phyloP scores from a whole-genome alignment of 2,797 vertebrate species.

The Benthosema pterotum region DNA sequence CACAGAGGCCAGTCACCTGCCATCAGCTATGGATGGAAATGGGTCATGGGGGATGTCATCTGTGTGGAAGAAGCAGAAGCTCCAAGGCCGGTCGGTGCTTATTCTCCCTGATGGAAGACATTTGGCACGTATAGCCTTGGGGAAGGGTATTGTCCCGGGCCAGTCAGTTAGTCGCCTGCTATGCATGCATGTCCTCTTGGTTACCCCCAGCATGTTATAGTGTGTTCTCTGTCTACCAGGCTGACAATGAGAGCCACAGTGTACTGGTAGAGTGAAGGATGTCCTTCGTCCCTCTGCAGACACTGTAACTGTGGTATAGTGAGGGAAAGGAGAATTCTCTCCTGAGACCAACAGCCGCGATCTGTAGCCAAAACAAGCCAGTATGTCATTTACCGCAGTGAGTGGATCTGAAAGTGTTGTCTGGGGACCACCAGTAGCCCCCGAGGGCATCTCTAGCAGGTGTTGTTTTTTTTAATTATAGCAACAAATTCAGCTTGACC shows the following conservation, averaged over 20 bases:
- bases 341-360: neutral
- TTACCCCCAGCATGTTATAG: slow-evolving; percentile 34
- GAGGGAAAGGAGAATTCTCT: neutral
- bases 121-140: slow-evolving; percentile 49
- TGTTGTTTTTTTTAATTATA: too few relatives aligned
- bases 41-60: slow-evolving; percentile 72
- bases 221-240: slow-evolving; percentile 18
- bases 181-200: slow-evolving; percentile 39
- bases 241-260: slow-evolving; percentile 2
- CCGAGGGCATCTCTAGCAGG: too few relatives aligned
- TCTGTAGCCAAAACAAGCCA: neutral
- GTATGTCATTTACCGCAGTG: too few relatives aligned
- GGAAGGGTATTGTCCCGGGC: slow-evolving; percentile 59
- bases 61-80: slow-evolving; percentile 47
- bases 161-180: slow-evolving; percentile 39
- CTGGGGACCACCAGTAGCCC: too few relatives aligned
- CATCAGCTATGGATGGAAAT: slow-evolving; percentile 67
- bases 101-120: slow-evolving; percentile 58
- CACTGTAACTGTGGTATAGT: neutral
- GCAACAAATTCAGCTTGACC: too few relatives aligned
- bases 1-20: slow-evolving; percentile 48
- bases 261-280: slow-evolving; percentile 4
- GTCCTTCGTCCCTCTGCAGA: neutral
- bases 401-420: too few relatives aligned
- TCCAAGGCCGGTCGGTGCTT: slow-evolving; percentile 40